Percentiles rank a stretch among this genome's conserved stretches.
phyloP scores from a whole-genome alignment of 2,113 vertebrate species.

The Tragelaphus imberbis region DNA sequence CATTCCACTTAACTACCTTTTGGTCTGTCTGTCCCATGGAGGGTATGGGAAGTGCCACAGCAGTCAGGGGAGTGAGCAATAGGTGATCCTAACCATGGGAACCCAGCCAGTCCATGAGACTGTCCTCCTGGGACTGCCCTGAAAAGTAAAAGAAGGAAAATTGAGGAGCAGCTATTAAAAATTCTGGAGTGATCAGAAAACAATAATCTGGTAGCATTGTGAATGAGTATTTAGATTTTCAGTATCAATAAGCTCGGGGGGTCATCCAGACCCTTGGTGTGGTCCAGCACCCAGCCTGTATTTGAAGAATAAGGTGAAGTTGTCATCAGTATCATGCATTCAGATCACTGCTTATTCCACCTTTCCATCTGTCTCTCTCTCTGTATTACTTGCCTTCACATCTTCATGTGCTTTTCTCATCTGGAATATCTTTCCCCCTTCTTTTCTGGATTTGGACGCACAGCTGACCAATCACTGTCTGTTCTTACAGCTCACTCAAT shows the following conservation, averaged over 20 bases:
- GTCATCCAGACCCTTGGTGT: neutral
- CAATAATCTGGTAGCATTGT: neutral
- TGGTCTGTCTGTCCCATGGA: neutral
- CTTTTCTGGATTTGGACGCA: neutral
- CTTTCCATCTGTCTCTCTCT: neutral
- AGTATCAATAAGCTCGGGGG: neutral
- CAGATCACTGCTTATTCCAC: too few species aligned
- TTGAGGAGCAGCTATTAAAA: neutral
- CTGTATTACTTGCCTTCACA: neutral
- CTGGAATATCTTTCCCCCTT: neutral
- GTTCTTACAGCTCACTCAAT: neutral
- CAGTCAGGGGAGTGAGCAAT: neutral
- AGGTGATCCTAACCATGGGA: neutral
- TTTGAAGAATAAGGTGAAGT: neutral
- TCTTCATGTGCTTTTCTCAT: neutral
- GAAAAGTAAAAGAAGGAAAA: neutral
- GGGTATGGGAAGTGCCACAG: neutral
- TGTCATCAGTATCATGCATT: neutral
- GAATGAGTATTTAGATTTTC: neutral
- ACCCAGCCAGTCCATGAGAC: neutral
- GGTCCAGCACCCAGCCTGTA: neutral
- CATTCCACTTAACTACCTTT: neutral
- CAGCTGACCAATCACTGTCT: neutral
- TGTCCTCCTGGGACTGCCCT: neutral
- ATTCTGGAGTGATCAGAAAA: neutral